These are phyloP conservation scores for Muscicapa adusta DNA, from an alignment of 2,113 vertebrate genomes.

Conservation along the genomic window DNA sequence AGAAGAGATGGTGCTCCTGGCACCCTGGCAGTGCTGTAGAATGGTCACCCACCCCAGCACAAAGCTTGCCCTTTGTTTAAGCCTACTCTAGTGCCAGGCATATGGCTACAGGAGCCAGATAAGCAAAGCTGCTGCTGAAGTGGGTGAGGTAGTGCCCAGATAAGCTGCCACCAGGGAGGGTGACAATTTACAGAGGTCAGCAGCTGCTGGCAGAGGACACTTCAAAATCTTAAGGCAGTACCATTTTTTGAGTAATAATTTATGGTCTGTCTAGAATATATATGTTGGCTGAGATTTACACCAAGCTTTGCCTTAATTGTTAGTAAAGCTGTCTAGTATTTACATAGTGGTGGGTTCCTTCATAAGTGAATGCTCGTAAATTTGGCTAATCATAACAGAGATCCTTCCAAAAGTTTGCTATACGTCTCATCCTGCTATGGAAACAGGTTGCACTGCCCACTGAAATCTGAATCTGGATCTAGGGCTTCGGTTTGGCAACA, in stretches of 20 bases:
- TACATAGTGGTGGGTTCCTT: not conserved
- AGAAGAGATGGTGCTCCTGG: not conserved
- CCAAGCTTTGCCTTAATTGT: not conserved
- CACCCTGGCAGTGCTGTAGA: not conserved
- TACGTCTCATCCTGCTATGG: not conserved
- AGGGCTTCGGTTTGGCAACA: not conserved
- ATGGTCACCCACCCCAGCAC: not conserved
- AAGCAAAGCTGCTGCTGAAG: not conserved
- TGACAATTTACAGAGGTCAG: not conserved
- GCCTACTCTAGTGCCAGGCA: not conserved
- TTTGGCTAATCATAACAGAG: not conserved
- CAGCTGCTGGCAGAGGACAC: not conserved
- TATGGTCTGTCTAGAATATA: not conserved
- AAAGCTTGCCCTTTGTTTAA: not conserved
- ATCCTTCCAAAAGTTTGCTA: not conserved
- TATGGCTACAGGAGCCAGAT: not conserved
- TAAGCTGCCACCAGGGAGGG: not conserved
- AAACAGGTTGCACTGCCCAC: slow-evolving; percentile 18
- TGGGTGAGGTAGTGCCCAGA: not conserved
- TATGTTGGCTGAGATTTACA: not conserved
- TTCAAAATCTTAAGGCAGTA: not conserved
- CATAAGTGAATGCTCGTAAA: not conserved
- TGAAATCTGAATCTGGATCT: not conserved
- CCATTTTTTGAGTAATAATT: not conserved
- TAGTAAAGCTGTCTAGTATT: not conserved